Conservation (phyloP, 2,888 invertebrate species). For the Cantharis lateralis region DNA sequence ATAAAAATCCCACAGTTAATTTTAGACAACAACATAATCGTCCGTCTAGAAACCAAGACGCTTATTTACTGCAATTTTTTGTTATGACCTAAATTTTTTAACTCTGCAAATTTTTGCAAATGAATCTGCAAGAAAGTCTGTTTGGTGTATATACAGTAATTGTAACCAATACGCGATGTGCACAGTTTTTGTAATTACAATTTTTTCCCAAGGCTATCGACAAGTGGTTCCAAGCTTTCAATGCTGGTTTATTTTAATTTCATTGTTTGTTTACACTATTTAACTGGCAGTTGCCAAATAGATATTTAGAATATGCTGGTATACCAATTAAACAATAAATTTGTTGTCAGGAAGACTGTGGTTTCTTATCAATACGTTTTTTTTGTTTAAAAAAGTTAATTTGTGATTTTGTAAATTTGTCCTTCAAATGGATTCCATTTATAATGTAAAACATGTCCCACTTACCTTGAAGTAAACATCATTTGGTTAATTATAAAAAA, state of each 20-base stretch:
- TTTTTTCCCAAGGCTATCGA: conserved; percentile 16
- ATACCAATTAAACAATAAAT: background rate
- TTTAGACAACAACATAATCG: background rate
- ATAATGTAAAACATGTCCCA: conserved; percentile 24
- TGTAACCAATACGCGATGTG: background rate
- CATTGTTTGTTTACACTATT: conserved; percentile 2
- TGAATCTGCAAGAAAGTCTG: background rate
- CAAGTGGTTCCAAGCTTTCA: conserved; percentile 27
- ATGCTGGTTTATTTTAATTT: conserved; percentile 16
- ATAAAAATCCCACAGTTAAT: conserved; percentile 1
- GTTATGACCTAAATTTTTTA: background rate
- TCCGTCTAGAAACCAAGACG: background rate
- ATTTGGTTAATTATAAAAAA: background rate
- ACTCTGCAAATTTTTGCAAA: background rate
- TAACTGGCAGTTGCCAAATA: background rate
- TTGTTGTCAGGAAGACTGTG: conserved; percentile 13
- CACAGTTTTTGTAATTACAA: conserved; percentile 20
- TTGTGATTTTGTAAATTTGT: conserved; percentile 14
- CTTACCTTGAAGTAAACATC: conserved; percentile 21
- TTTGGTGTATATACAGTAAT: background rate
- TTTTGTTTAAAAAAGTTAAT: background rate
- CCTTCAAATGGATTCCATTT: conserved; percentile 17
- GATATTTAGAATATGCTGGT: background rate
- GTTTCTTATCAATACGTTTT: conserved; percentile 13
- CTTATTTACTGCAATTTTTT: background rate